Base-by-base conservation (phyloP, 2,113 vertebrate species). In the Chamaea fasciata region DNA sequence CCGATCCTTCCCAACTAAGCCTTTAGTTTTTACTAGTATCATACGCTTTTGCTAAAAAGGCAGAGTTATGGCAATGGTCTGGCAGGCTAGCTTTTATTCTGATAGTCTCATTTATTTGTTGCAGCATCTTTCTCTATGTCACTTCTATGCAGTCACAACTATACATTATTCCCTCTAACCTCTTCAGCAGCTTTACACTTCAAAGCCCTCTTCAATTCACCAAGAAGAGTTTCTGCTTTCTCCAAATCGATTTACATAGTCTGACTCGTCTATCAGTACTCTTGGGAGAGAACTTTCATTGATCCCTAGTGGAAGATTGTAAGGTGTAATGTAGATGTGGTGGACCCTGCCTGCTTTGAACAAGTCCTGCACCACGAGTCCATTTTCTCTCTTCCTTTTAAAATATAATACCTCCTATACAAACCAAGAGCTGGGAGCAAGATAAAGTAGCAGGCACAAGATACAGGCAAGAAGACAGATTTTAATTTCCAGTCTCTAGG, bases 91-190 rank as follows among this genome's bases (percentile, higher is more conserved):
- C 73, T 87, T 96, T 93, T 79, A 91, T 91, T 75, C 85, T 95
- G 83, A 87, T 74, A 57, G 50, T 73, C 83, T 81, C 33, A 22
- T 47, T 82, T 60, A 68, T 74, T 81, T 2, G 0, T 68, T 83
- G 55, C 56, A 52, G 37, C 46, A 60, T 52, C 67, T 62, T 70
- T 44, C 31, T 35, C 10, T 37, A 44, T 26, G 39, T 26, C 41
- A 89, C 52, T 92, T 94, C 84, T 78, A 10, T 52, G 47, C 62
- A 91, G 91, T 88, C 93, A 94, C 76, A 95, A 93, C 86, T 87
- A 42, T 5, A 9, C 62, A 31, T 62, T 42, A 49, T 28, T 89
- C 56, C 37, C 49, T 53, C 41, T 68, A 33, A 85, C 71, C 41
- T n/a, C 41, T 60, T 63, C n/a, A n/a, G 71, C 21, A 68, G n/a